Conservation (phyloP, 2,888 invertebrate genomes). For the Brachyptera risi region DNA sequence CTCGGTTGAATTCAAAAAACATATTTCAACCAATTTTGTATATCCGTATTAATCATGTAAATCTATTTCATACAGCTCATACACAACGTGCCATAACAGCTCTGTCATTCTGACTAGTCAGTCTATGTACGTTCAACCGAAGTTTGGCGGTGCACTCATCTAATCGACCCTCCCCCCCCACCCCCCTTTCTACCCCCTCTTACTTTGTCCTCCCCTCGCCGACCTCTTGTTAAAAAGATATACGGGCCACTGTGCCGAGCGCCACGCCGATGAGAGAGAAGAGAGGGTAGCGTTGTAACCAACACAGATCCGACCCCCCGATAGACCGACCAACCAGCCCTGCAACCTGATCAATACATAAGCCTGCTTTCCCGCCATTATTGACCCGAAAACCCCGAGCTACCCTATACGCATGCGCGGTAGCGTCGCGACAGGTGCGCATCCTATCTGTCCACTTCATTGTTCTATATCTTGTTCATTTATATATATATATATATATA, state of each 20-base stretch:
- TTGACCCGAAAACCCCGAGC: slow-evolving; percentile 26
- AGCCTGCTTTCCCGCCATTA: slow-evolving; percentile 29
- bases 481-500: too few relatives aligned
- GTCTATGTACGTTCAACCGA: too few relatives aligned
- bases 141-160: slow-evolving; percentile 9
- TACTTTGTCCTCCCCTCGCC: slow-evolving; percentile 6
- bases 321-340: slow-evolving; percentile 20
- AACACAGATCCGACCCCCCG: slow-evolving; percentile 22
- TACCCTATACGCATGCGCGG: slow-evolving; percentile 22
- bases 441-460: slow-evolving; percentile 23
- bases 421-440: slow-evolving; percentile 27
- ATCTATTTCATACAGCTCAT: too few relatives aligned
- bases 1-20: too few relatives aligned
- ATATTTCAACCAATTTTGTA: too few relatives aligned
- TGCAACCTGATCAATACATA: slow-evolving; percentile 29
- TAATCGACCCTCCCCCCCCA: slow-evolving; percentile 20
- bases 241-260: slow-evolving; percentile 25
- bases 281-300: slow-evolving; percentile 21
- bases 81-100: too few relatives aligned
- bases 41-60: too few relatives aligned
- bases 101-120: too few relatives aligned
- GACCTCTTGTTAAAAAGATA: slow-evolving; percentile 22
- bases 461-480: slow-evolving; percentile 13
- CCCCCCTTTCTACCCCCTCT: neutral
- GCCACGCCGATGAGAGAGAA: neutral